Conservation (phyloP, 1,140 invertebrate genomes). For the Geopemphigus sp. region DNA sequence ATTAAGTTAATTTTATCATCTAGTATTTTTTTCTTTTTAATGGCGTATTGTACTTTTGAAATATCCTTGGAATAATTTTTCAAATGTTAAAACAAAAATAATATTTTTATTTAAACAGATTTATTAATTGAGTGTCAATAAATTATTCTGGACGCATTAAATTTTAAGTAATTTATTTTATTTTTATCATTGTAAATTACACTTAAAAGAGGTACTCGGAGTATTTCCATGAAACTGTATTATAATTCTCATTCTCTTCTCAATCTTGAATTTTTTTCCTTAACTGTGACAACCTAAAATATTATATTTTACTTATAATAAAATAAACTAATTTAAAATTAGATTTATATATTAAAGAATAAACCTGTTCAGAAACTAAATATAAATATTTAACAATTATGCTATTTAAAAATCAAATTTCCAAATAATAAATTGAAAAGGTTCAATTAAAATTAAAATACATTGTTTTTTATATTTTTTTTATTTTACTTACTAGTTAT, state of each 20-base stretch:
- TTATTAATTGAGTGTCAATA: slow-evolving; percentile 1
- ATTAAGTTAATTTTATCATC: neutral
- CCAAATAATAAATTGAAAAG: too few relatives aligned
- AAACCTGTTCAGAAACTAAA: neutral
- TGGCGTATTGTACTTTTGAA: too few relatives aligned
- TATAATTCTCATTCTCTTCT: neutral
- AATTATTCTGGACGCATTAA: neutral
- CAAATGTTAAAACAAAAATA: neutral
- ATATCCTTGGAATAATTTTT: neutral
- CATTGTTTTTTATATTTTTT: neutral
- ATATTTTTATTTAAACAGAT: neutral
- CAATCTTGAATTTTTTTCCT: neutral
- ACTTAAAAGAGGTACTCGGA: neutral
- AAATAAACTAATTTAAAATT: neutral
- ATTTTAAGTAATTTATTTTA: neutral
- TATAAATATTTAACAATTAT: neutral
- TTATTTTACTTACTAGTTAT: neutral
- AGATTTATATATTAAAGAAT: neutral
- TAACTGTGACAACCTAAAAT: neutral
- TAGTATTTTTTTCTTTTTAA: too few relatives aligned
- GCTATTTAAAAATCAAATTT: too few relatives aligned
- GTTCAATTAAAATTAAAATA: too few relatives aligned
- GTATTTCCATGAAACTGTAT: neutral
- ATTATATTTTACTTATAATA: neutral
- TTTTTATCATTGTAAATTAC: neutral